These are phyloP conservation scores for Oedothorax gibbosus DNA, from an alignment of 1,140 invertebrate species.

Conservation along the genomic window DNA sequence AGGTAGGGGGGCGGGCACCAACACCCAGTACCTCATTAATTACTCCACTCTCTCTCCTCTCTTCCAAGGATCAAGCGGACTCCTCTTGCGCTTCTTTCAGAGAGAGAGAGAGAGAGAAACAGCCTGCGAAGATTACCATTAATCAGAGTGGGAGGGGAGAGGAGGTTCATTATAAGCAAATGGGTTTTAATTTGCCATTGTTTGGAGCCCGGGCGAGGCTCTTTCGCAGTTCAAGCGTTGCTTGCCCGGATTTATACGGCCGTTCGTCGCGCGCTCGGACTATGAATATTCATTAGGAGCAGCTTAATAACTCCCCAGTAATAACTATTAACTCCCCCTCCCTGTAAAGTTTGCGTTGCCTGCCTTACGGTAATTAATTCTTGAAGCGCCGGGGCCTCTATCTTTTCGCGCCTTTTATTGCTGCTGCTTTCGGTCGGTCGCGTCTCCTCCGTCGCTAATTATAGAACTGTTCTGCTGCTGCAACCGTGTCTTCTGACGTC, in stretches of 20 bases:
- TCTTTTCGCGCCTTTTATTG: constrained; percentile 59
- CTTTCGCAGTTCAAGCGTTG: constrained; percentile 54
- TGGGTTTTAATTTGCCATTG: constrained; percentile 63
- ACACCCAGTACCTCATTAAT: constrained; percentile 59
- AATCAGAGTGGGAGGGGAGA: constrained; percentile 42
- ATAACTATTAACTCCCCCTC: constrained; percentile 62
- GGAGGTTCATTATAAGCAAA: constrained; percentile 61
- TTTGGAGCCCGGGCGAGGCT: constrained; percentile 53
- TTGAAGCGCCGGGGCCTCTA: constrained; percentile 40
- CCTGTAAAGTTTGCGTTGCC: constrained; percentile 39
- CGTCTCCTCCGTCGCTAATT: constrained; percentile 53
- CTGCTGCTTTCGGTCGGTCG: constrained; percentile 44
- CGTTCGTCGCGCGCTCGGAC: constrained; percentile 50
- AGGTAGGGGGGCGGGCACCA: constrained; percentile 53
- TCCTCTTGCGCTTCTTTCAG: constrained; percentile 33
- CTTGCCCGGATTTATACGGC: constrained; percentile 57
- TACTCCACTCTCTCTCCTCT: constrained; percentile 19
- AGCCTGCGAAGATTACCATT: constrained; percentile 61
- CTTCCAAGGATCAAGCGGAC: not conserved
- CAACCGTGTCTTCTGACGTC: constrained; percentile 17
- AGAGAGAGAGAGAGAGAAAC: constrained; percentile 47
- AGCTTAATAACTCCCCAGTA: constrained; percentile 62
- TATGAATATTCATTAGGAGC: constrained; percentile 62
- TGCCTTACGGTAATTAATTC: constrained; percentile 59
- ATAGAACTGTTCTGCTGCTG: constrained; percentile 26